Percentiles rank a stretch among this genome's conserved stretches.
phyloP scores from a whole-genome alignment of 1,140 invertebrate genomes.

The Yoshiicerus persimilis region DNA sequence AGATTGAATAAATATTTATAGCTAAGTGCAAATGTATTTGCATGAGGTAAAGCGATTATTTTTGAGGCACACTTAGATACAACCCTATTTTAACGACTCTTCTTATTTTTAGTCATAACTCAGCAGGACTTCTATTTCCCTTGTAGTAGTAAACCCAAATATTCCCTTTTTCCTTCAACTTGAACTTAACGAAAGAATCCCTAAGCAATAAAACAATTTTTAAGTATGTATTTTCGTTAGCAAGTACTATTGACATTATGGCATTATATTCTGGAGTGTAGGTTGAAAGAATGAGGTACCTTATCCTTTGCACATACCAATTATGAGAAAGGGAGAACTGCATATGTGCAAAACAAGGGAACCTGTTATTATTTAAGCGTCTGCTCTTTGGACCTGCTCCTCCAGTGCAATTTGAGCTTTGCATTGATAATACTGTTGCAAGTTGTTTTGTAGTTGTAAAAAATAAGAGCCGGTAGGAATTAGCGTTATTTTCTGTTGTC shows the following conservation, averaged over 20 bases:
- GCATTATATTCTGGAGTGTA: not conserved
- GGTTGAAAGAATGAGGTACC: not conserved
- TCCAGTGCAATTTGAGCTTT: not conserved
- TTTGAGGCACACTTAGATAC: no score
- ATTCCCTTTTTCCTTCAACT: not conserved
- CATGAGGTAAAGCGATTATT: no score
- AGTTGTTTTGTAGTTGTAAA: no score
- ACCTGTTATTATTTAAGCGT: constrained; percentile 9
- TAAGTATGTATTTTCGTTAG: not conserved
- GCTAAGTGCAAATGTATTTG: no score
- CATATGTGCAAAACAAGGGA: not conserved
- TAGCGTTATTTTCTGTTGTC: not conserved
- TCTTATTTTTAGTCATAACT: not conserved
- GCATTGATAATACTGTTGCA: no score
- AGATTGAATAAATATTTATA: no score
- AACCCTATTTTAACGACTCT: no score
- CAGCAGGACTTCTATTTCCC: not conserved
- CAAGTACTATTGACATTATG: not conserved
- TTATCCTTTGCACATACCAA: not conserved
- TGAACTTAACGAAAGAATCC: not conserved
- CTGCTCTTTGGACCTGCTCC: not conserved
- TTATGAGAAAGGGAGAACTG: not conserved
- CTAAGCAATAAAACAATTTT: not conserved
- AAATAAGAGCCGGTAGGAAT: not conserved
- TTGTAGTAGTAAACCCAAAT: not conserved